Conservation (phyloP, 2,888 invertebrate species). For the Sarcophaga carnaria region DNA sequence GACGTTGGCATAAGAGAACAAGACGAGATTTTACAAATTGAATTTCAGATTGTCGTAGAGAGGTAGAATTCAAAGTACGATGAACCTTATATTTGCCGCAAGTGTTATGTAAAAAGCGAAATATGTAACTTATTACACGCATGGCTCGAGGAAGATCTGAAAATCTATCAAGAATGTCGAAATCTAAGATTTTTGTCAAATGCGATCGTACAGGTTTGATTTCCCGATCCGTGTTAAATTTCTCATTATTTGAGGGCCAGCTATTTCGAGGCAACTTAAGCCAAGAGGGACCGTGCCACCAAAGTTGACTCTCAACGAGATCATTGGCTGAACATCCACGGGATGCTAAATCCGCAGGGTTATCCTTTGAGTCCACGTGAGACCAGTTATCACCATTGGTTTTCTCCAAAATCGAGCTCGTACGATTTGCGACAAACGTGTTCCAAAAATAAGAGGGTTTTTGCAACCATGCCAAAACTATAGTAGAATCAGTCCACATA, state of each 20-base stretch:
- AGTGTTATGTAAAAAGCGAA: not conserved
- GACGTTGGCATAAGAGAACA: not conserved
- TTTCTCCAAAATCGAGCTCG: conserved; percentile 28
- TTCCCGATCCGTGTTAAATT: not conserved
- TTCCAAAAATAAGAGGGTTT: conserved; percentile 40
- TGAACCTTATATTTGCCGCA: not conserved
- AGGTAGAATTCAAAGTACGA: not conserved
- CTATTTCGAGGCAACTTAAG: conserved; percentile 8
- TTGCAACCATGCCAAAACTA: conserved; percentile 25
- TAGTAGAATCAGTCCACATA: conserved; percentile 4
- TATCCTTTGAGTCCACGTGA: conserved; percentile 45
- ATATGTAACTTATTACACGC: not conserved
- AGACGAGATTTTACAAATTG: not conserved
- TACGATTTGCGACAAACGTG: conserved; percentile 59
- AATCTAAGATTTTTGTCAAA: not conserved
- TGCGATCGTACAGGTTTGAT: not conserved
- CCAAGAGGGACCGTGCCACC: conserved; percentile 54
- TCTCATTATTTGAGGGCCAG: not conserved
- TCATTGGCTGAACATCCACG: conserved; percentile 49
- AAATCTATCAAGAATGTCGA: not conserved
- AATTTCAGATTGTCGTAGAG: not conserved
- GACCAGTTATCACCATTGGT: conserved; percentile 30
- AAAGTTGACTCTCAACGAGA: conserved; percentile 19
- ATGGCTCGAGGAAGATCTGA: not conserved
- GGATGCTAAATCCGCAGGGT: conserved; percentile 1